These are phyloP conservation scores for Callitettix versicolor DNA, from an alignment of 1,140 invertebrate genomes.

Conservation along the genomic window DNA sequence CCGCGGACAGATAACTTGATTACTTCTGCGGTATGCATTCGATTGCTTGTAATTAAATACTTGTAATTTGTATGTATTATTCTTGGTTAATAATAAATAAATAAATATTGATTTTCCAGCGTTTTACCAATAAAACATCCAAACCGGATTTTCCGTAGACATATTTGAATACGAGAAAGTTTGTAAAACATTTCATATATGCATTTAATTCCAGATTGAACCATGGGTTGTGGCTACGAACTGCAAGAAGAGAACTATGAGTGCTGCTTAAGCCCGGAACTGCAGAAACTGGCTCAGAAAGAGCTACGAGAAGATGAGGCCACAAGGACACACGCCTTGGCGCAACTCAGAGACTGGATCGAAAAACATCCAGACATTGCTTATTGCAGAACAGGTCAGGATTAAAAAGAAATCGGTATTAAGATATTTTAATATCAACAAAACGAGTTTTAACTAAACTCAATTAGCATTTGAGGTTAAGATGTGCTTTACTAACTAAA, in stretches of 20 bases:
- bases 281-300: conserved; percentile 48
- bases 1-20: too few relatives aligned
- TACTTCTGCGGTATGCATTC: too few relatives aligned
- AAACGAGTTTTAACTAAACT: not conserved
- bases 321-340: conserved; percentile 49
- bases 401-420: conserved; percentile 4
- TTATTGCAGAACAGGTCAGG: conserved; percentile 54
- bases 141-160: too few relatives aligned
- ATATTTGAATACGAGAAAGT: too few relatives aligned
- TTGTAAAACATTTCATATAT: too few relatives aligned
- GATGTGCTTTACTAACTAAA: not conserved
- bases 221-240: conserved; percentile 5
- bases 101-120: too few relatives aligned
- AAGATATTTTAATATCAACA: too few relatives aligned
- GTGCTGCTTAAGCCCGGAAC: conserved; percentile 33
- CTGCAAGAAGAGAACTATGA: not conserved
- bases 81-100: too few relatives aligned
- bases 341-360: conserved; percentile 57
- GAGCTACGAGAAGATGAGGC: conserved; percentile 61
- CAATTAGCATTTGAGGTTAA: not conserved
- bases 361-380: conserved; percentile 56
- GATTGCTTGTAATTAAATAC: too few relatives aligned
- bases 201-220: not conserved
- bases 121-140: too few relatives aligned
- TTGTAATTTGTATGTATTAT: too few relatives aligned